Conservation (phyloP, 2,888 invertebrate species). For the Listrodromus nycthemerus region DNA sequence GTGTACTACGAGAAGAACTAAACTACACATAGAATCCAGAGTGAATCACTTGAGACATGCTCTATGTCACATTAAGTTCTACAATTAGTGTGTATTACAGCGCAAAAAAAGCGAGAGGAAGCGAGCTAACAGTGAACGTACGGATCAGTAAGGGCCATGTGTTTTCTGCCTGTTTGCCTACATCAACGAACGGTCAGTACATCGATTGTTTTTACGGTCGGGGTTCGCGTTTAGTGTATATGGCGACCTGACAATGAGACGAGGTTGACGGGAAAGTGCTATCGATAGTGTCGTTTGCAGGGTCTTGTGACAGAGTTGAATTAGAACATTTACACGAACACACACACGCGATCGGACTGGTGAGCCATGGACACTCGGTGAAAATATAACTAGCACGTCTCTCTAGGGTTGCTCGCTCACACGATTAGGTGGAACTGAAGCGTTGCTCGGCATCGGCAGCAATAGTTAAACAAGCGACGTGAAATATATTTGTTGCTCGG, state of each 20-base stretch:
- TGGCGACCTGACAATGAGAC: slow-evolving; percentile 24
- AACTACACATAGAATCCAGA: slow-evolving; percentile 8
- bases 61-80: slow-evolving; percentile 11
- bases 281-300: neutral
- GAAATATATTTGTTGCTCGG: slow-evolving; percentile 4
- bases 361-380: slow-evolving; percentile 3
- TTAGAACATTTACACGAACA: slow-evolving; percentile 18
- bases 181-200: slow-evolving; percentile 23
- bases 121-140: neutral
- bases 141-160: slow-evolving; percentile 10
- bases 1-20: slow-evolving; percentile 7
- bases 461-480: neutral
- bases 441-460: neutral
- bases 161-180: slow-evolving; percentile 3
- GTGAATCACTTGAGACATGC: slow-evolving; percentile 27
- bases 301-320: slow-evolving; percentile 27
- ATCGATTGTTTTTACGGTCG: slow-evolving; percentile 28
- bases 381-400: slow-evolving; percentile 8
- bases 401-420: neutral
- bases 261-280: neutral
- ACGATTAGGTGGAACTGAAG: neutral
- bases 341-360: neutral
- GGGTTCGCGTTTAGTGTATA: slow-evolving; percentile 16
- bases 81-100: slow-evolving; percentile 8
- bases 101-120: neutral